Conservation (phyloP, 2,113 vertebrate genomes). For the Uropsilus gracilis region DNA sequence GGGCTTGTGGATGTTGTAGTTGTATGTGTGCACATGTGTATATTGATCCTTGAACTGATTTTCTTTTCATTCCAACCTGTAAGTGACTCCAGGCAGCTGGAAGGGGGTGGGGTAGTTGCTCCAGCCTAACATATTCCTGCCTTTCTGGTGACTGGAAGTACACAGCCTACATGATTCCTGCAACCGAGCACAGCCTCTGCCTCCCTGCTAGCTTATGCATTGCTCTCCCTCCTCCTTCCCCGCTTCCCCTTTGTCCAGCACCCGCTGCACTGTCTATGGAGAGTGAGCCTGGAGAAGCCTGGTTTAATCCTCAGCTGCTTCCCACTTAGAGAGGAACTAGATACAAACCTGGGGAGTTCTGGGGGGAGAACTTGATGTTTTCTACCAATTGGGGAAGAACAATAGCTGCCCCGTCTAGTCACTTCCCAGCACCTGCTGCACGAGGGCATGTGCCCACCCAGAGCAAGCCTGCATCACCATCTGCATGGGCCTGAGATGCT, state of each 20-base stretch:
- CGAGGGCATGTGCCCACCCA: background rate
- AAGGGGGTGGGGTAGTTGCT: background rate
- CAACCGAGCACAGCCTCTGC: background rate
- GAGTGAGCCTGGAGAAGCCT: background rate
- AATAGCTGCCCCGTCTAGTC: background rate
- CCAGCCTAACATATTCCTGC: background rate
- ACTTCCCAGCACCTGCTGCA: background rate
- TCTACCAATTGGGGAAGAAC: background rate
- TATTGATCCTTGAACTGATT: background rate
- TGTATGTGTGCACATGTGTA: background rate
- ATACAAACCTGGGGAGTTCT: too few species aligned
- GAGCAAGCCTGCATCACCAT: background rate
- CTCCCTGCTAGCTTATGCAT: background rate
- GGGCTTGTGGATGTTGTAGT: background rate
- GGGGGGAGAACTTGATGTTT: background rate
- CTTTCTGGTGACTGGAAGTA: background rate
- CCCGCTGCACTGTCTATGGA: too few species aligned
- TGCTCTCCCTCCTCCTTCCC: background rate
- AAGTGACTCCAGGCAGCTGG: background rate
- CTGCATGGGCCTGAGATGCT: background rate
- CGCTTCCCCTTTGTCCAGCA: background rate
- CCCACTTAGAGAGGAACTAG: background rate
- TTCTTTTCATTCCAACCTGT: background rate
- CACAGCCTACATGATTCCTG: background rate
- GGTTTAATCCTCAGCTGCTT: background rate